Conservation (phyloP, 1,140 invertebrate species). For the Delia radicum region DNA sequence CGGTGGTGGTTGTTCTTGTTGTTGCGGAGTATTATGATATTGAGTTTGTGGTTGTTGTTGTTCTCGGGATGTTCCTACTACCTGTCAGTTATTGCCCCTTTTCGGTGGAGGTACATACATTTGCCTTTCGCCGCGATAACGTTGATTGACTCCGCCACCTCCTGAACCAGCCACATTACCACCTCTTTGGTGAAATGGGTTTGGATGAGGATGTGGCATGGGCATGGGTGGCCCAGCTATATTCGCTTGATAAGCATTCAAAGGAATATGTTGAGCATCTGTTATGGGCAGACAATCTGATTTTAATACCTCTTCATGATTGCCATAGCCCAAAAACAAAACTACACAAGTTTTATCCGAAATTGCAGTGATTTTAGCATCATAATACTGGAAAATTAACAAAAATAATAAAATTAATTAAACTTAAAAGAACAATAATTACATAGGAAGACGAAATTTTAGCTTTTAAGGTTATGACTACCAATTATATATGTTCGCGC, state of each 20-base stretch:
- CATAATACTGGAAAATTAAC: conserved; percentile 72
- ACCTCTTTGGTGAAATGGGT: conserved; percentile 18
- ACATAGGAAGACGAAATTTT: background rate
- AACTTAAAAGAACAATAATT: background rate
- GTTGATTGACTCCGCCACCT: conserved; percentile 28
- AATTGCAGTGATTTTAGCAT: conserved; percentile 77
- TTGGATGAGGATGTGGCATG: conserved; percentile 13
- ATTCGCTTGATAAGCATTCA: conserved; percentile 35
- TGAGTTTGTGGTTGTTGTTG: background rate
- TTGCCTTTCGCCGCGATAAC: conserved; percentile 51
- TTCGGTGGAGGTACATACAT: conserved; percentile 57
- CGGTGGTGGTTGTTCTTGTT: background rate
- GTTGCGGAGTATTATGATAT: conserved; percentile 6
- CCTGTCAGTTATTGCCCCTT: conserved; percentile 32
- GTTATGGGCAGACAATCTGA: conserved; percentile 72
- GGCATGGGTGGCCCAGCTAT: conserved; percentile 18
- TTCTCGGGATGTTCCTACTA: background rate
- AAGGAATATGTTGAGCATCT: conserved; percentile 49
- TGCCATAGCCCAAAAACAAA: conserved; percentile 82
- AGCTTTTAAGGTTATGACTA: background rate
- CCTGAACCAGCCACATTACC: conserved; percentile 20
- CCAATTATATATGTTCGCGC: too few relatives aligned
- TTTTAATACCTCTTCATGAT: conserved; percentile 84
- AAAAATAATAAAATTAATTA: background rate
- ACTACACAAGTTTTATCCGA: conserved; percentile 80